A percentile compares a stretch with the other conserved stretches of the same genome.
Conservation (phyloP, 2,888 invertebrate genomes). For the Aricia artaxerxes region DNA sequence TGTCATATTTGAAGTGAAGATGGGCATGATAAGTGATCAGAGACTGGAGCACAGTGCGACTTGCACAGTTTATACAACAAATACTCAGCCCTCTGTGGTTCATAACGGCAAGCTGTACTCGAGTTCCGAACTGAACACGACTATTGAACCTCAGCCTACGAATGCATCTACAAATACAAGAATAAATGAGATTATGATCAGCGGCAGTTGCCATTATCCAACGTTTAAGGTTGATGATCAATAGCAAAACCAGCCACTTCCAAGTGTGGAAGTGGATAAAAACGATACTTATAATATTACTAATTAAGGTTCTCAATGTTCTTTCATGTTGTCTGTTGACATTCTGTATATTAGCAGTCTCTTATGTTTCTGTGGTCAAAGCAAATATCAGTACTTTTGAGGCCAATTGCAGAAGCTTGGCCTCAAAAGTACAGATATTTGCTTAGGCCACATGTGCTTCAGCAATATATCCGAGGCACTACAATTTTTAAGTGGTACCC, state of each 20-base stretch:
- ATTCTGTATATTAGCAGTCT: not conserved
- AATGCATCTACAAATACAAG: slow-evolving; percentile 60
- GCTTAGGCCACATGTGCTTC: not conserved
- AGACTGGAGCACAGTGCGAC: slow-evolving; percentile 52
- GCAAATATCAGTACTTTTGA: too few species aligned
- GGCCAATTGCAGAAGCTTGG: too few species aligned
- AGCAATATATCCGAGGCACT: not conserved
- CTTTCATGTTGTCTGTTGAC: not conserved
- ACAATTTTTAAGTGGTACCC: not conserved
- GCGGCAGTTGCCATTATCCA: slow-evolving; percentile 66
- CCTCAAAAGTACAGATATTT: too few species aligned
- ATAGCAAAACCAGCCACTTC: slow-evolving; percentile 71
- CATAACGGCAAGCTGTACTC: slow-evolving; percentile 62
- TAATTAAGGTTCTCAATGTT: not conserved
- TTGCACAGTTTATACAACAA: slow-evolving; percentile 56
- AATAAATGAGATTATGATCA: slow-evolving; percentile 71
- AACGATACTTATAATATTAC: slow-evolving; percentile 50
- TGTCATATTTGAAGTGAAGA: slow-evolving; percentile 81
- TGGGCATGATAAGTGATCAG: slow-evolving; percentile 74
- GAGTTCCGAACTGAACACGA: slow-evolving; percentile 58
- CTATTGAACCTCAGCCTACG: slow-evolving; percentile 60
- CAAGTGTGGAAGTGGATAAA: slow-evolving; percentile 64
- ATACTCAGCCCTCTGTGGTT: slow-evolving; percentile 51
- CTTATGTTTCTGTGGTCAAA: not conserved
- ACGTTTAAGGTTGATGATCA: slow-evolving; percentile 72